Evolutionary conservation across 1,140 invertebrate genomes (phyloP).

Genomic region (Cydia splendana): DNA sequence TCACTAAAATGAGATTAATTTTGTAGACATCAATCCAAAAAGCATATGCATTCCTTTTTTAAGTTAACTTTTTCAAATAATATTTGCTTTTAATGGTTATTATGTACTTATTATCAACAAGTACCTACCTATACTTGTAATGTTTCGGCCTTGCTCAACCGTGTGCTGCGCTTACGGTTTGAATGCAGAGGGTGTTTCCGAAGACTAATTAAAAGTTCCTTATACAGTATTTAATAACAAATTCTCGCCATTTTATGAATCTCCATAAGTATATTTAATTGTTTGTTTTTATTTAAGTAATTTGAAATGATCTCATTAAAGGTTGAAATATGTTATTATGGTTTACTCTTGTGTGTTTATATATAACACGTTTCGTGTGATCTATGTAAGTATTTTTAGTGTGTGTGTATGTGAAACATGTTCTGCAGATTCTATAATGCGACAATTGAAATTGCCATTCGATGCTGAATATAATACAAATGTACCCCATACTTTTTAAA

Average conservation of each 20-base stretch:
- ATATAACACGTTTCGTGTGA: neutral
- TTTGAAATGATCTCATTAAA: slow-evolving; percentile 52
- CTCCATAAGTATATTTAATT: slow-evolving; percentile 49
- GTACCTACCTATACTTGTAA: neutral
- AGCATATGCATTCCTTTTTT: neutral
- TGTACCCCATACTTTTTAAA: neutral
- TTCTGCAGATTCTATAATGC: neutral
- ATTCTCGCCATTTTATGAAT: slow-evolving; percentile 53
- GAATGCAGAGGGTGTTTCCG: slow-evolving; percentile 29
- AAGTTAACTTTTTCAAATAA: neutral
- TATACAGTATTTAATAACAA: slow-evolving; percentile 47
- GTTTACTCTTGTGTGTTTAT: slow-evolving; percentile 35
- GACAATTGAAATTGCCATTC: neutral
- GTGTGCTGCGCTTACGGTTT: slow-evolving; percentile 2
- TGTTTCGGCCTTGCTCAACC: neutral
- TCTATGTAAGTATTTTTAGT: neutral
- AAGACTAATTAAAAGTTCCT: slow-evolving; percentile 47
- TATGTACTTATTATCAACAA: neutral
- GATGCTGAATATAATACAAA: neutral
- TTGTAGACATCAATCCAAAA: neutral
- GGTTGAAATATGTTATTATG: slow-evolving; percentile 32
- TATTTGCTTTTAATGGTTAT: neutral
- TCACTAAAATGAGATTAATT: neutral
- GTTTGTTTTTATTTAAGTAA: slow-evolving; percentile 42
- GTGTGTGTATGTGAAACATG: neutral